These are phyloP conservation scores for Hemibagrus guttatus DNA, from an alignment of 2,797 vertebrate genomes.

Conservation along the genomic window DNA sequence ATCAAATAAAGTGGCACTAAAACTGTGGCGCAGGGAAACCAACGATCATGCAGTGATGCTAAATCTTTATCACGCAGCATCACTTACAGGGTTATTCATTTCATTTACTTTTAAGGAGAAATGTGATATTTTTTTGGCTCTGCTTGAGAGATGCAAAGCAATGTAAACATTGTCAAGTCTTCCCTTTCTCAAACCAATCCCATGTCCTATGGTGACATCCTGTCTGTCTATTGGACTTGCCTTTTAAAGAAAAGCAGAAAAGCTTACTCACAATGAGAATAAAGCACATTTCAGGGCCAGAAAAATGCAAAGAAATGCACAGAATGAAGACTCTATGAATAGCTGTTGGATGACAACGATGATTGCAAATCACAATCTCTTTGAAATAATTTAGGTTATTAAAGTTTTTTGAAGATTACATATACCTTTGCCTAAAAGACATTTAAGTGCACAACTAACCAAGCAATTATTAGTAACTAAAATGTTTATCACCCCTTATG, in stretches of 20 bases:
- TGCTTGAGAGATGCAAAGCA: neutral
- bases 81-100: neutral
- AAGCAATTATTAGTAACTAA: neutral
- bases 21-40: neutral
- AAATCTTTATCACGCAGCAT: neutral
- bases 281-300: neutral
- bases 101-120: too few species aligned
- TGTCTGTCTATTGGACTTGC: neutral
- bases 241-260: neutral
- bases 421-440: too few species aligned
- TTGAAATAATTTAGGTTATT: neutral
- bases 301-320: neutral
- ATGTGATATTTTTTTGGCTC: neutral
- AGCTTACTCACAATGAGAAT: neutral
- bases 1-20: conserved; percentile 4
- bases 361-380: neutral
- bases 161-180: neutral
- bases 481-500: too few species aligned
- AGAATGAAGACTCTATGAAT: neutral
- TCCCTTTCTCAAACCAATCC: neutral
- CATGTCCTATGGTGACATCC: neutral
- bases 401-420: neutral
- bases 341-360: neutral
- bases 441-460: neutral
- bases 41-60: neutral